Evolutionary conservation across 2,113 vertebrate species (phyloP).

Genomic region (Capreolus pygargus): DNA sequence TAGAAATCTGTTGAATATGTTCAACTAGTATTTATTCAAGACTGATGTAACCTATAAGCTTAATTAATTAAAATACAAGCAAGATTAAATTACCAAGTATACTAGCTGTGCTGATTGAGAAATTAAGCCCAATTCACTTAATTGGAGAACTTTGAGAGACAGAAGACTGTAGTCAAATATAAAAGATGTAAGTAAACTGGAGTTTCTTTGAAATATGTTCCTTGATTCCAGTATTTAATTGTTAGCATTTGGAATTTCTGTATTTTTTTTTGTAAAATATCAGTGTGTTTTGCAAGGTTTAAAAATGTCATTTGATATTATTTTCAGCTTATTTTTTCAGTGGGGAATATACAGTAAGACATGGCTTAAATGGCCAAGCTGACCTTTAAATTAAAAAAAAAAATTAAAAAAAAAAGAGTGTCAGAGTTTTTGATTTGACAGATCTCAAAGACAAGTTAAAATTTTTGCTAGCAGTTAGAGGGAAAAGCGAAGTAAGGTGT

Average conservation of each 20-base stretch:
- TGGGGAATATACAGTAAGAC: slow-evolving; percentile 42
- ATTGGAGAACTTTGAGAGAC: neutral
- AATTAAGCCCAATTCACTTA: neutral
- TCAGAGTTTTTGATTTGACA: slow-evolving; percentile 49
- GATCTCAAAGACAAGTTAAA: slow-evolving; percentile 62
- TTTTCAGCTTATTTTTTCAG: slow-evolving; percentile 42
- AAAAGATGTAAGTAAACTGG: neutral
- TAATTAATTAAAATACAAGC: slow-evolving; percentile 25
- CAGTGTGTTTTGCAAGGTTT: neutral
- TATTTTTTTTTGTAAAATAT: neutral
- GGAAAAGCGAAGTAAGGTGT: slow-evolving; percentile 42
- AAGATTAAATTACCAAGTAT: neutral
- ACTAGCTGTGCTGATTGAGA: slow-evolving; percentile 10
- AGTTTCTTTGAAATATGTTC: neutral
- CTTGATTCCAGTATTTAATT: slow-evolving; percentile 33
- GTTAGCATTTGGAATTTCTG: neutral
- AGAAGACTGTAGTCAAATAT: neutral
- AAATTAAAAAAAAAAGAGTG: neutral
- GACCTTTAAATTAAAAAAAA: slow-evolving; percentile 65
- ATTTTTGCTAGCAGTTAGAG: slow-evolving; percentile 46
- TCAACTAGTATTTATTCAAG: neutral
- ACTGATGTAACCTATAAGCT: neutral
- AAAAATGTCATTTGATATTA: slow-evolving; percentile 71
- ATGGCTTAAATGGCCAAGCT: slow-evolving; percentile 30
- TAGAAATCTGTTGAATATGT: neutral